A percentile compares a stretch with the other conserved stretches of the same genome.
Conservation (phyloP, 2,113 vertebrate genomes). For the Gymnocephalus cernua region DNA sequence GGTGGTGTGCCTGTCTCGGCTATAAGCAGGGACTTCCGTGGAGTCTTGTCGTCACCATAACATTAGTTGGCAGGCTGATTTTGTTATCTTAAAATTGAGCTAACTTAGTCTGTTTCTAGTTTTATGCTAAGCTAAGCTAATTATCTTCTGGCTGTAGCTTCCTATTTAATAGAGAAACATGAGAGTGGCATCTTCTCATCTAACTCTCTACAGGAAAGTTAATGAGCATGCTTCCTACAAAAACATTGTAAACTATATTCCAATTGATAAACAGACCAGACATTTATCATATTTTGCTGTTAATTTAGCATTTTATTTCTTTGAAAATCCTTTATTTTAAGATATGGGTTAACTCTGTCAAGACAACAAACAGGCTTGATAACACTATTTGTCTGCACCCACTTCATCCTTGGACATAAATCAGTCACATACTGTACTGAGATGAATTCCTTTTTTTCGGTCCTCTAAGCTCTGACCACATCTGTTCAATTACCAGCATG, state of each 20-base stretch:
- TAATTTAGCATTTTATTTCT: neutral
- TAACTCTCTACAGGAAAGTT: neutral
- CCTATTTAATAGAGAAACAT: neutral
- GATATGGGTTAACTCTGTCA: constrained; percentile 22
- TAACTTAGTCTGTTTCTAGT: neutral
- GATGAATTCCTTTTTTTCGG: constrained; percentile 68
- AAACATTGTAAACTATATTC: neutral
- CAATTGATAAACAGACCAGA: neutral
- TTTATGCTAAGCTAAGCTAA: constrained; percentile 6
- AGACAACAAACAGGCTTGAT: constrained; percentile 54
- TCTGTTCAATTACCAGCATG: constrained; percentile 84
- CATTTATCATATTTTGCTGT: neutral
- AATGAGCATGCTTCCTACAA: neutral
- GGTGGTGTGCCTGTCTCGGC: too few species aligned
- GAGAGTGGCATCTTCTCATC: neutral
- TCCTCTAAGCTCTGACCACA: constrained; percentile 80
- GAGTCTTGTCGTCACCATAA: neutral
- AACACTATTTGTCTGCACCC: constrained; percentile 55
- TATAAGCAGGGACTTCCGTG: too few species aligned
- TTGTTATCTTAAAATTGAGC: neutral
- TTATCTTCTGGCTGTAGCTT: too few species aligned
- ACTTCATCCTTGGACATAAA: constrained; percentile 77
- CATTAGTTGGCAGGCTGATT: neutral
- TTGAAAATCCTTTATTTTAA: neutral
- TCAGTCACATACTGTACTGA: constrained; percentile 70